These are phyloP conservation scores for Sylvia atricapilla DNA, from an alignment of 2,113 vertebrate species.

Conservation along the genomic window DNA sequence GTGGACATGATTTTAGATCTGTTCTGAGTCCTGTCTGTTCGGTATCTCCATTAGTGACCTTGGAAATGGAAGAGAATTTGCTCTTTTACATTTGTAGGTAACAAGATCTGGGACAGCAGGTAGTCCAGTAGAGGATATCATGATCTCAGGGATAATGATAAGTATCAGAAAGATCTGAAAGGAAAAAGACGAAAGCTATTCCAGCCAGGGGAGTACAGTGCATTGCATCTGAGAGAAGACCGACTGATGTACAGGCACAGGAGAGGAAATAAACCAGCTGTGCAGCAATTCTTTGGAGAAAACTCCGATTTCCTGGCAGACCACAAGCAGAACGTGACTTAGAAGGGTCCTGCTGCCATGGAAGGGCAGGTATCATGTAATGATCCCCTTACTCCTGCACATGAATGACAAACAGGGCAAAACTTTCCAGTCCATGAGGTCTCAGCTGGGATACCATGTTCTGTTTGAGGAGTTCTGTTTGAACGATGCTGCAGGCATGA, in stretches of 20 bases:
- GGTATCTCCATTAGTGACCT: not conserved
- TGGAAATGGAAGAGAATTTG: not conserved
- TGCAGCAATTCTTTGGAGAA: not conserved
- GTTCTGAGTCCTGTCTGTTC: not conserved
- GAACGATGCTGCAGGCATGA: not conserved
- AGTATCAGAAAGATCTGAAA: not conserved
- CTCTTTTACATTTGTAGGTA: not conserved
- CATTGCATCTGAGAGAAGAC: not conserved
- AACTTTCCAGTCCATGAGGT: not conserved
- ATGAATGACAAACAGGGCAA: not conserved
- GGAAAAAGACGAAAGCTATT: not conserved
- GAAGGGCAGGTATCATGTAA: not conserved
- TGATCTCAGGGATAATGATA: not conserved
- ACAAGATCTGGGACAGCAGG: not conserved
- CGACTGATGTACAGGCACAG: not conserved
- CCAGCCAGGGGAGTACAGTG: not conserved
- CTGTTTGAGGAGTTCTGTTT: not conserved
- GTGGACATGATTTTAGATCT: rapidly evolving
- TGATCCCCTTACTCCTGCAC: not conserved
- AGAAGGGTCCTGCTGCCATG: not conserved
- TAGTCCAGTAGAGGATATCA: not conserved
- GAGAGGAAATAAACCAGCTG: not conserved
- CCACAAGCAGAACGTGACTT: not conserved
- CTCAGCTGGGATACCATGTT: not conserved
- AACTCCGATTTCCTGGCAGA: not conserved